Evolutionary conservation across 2,888 invertebrate genomes (phyloP).

Genomic region (Chrysodeixis includens): DNA sequence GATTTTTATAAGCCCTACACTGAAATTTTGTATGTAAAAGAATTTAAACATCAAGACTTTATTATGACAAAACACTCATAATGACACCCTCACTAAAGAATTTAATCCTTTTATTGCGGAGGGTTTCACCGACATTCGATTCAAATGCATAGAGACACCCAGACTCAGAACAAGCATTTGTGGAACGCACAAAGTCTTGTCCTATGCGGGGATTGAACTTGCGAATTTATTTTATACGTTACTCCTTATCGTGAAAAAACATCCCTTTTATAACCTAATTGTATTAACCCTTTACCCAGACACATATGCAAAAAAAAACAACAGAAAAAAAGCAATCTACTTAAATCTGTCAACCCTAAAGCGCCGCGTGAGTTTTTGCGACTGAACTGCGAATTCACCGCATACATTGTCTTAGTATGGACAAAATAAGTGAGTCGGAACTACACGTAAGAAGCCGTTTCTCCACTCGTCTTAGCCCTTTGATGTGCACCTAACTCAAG

Average conservation of each 20-base stretch:
- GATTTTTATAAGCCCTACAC: too few relatives aligned
- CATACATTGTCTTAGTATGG: slow-evolving; percentile 85
- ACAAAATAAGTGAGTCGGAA: slow-evolving; percentile 85
- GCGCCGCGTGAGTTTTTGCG: slow-evolving; percentile 73
- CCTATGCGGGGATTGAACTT: too few relatives aligned
- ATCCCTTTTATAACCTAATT: background rate
- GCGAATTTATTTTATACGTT: background rate
- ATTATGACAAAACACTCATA: too few relatives aligned
- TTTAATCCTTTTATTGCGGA: too few relatives aligned
- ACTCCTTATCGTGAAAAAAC: background rate
- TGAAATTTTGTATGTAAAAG: too few relatives aligned
- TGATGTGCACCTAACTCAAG: slow-evolving; percentile 61
- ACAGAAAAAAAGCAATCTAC: background rate
- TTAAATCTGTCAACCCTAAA: slow-evolving; percentile 65
- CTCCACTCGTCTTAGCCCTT: slow-evolving; percentile 71
- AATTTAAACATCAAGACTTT: too few relatives aligned
- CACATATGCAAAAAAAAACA: background rate
- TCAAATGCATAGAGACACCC: too few relatives aligned
- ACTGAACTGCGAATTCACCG: slow-evolving; percentile 75
- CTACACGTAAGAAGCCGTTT: slow-evolving; percentile 78
- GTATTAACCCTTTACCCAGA: background rate
- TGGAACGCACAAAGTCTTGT: too few relatives aligned
- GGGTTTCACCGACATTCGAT: too few relatives aligned
- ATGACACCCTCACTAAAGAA: too few relatives aligned
- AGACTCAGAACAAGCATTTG: too few relatives aligned